Percentiles rank a stretch among this genome's conserved stretches.
These are phyloP conservation scores for Alectura lathami DNA, from an alignment of 2,113 vertebrate species.

Conservation along the genomic window DNA sequence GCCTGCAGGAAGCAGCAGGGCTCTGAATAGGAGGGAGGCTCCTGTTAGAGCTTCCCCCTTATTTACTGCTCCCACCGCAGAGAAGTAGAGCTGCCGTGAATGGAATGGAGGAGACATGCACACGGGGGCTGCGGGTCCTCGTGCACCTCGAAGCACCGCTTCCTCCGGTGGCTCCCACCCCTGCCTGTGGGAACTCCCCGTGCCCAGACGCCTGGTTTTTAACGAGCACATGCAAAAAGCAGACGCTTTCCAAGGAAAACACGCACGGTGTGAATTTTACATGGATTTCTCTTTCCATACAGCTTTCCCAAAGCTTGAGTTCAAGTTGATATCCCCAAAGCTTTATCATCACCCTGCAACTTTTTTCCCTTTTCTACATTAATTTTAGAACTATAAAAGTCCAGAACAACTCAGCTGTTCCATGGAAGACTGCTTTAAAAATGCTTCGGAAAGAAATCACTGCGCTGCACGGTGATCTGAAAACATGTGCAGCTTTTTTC, in stretches of 20 bases:
- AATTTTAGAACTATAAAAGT: neutral
- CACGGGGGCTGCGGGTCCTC: neutral
- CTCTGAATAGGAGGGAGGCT: constrained; percentile 62
- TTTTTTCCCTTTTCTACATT: neutral
- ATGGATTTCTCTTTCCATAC: neutral
- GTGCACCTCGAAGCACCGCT: neutral
- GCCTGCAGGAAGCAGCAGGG: constrained; percentile 67
- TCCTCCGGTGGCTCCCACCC: neutral
- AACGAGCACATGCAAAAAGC: neutral
- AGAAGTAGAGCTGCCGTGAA: constrained; percentile 52
- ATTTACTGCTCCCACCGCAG: constrained; percentile 65
- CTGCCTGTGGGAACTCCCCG: neutral
- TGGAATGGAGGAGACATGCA: constrained; percentile 47
- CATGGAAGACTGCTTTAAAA: neutral
- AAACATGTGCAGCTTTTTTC: neutral
- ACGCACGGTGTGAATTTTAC: neutral
- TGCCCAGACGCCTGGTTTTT: neutral
- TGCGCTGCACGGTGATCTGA: neutral
- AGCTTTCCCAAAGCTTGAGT: neutral
- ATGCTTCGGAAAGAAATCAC: neutral
- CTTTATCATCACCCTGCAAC: rapidly evolving
- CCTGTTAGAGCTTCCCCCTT: constrained; percentile 66
- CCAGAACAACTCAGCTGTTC: neutral
- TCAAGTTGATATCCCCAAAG: neutral
- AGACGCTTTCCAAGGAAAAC: neutral